Evolutionary conservation across 2,797 vertebrate species (phyloP), one percentile per base, ranked within the genome.

Genomic region (Pantherophis alleghaniensis): DNA sequence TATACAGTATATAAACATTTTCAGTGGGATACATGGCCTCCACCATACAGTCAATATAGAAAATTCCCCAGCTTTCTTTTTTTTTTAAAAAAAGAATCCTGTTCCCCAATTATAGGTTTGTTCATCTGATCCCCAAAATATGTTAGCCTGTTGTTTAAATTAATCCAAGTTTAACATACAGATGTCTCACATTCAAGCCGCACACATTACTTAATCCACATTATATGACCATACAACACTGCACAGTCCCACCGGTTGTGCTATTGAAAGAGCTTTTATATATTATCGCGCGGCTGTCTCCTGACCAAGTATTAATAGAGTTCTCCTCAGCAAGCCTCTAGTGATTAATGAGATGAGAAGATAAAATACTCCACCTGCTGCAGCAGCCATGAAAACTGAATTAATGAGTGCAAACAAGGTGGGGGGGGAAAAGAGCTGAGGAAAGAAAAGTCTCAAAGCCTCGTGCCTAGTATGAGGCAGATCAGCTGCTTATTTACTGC

Each of bases 291-390:
- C 96, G 91, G 96, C 95, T 93, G 5, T 94, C 93, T 96, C 93
- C 93, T 95, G 96, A 95, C 94, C 95, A 96, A 91, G 93, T 97
- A 97, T 97, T 97, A 97, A 97, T 94, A 97, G 95, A 96, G 66
- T 95, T 97, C 95, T 97, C 95, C 94, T 97, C 95, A 94, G 96
- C 96, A 97, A 95, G 86, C 59, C 92, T 93, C 92, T 96, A 95
- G 63, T 97, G 96, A 98, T 97, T 97, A 98, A 98, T 97, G 96
- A 98, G 94, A 97, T 96, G 94, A 97, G 95, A 97, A 97, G 95
- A 97, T 94, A 96, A 97, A 98, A 96, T 97, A 94, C 93, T 96
- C 95, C 96, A 97, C 96, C 96, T 98, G 95, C 96, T 96, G 93
- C 91, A 97, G 92, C 91, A 97, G 91, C 90, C 93, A 93, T 93